Evolutionary conservation across 1,140 invertebrate species (phyloP), one percentile per base, ranked within the genome.

Genomic region (Penaeus indicus): DNA sequence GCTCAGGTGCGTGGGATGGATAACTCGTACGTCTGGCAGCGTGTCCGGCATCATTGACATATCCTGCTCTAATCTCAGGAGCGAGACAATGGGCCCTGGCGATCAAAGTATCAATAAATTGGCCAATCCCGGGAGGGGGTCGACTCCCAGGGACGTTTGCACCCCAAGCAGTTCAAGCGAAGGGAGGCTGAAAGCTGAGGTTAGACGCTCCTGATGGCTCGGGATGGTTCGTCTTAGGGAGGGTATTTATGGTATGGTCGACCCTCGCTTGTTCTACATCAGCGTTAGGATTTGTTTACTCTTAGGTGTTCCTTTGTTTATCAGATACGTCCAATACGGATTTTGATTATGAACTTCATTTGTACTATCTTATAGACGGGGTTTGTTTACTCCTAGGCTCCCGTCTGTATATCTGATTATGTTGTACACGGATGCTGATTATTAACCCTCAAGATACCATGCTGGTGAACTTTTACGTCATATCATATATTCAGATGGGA

Each of bases 71-170:
- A 86, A 86, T 86, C 85, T 86, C 85, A n/a, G 27, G 62, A 64
- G 75, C 77, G 62, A 86, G 85, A 86, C 85, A 86, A 86, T 86
- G 85, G 85, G 25, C 62, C 16, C 85, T 61, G 27, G 85, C 47
- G 85, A 86, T 86, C 85, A 86, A 86, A 86, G 85, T 86, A 86
- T 86, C 85, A 80, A 86, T 86, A 86, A 86, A 86, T 86, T 80
- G 61, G 78, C 78, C 77, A 80, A 80, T 64, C 85, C 25, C 85
- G 77, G 78, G 85, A 86, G 85, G 85, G 85, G 85, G 85, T 86
- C 85, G 85, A 25, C 38, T 42, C 32, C 62, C 77, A 86, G 61
- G 85, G 85, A 86, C 85, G 27, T 81, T 86, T 86, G 72, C 62
- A 64, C 77, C 78, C 61, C 85, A 86, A 86, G 85, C 85, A 86